Percentiles rank a stretch among this genome's conserved stretches.
Evolutionary conservation across 2,797 vertebrate genomes (phyloP).

Genomic region (Rousettus madagascariensis): DNA sequence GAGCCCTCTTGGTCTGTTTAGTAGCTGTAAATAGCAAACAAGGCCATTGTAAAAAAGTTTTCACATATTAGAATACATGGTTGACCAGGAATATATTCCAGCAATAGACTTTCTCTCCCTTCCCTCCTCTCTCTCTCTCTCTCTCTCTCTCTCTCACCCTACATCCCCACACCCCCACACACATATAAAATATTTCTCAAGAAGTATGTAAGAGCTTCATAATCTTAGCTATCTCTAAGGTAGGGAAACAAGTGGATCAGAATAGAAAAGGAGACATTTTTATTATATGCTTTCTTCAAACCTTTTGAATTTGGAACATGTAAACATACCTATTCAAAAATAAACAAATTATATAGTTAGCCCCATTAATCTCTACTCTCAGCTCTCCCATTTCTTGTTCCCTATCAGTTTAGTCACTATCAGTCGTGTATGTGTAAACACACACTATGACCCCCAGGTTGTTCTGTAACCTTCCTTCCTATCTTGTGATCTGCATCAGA

Average conservation of each 20-base stretch:
- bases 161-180: background rate
- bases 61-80: background rate
- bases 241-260: background rate
- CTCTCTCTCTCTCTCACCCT: too few species aligned
- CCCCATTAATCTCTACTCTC: background rate
- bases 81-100: background rate
- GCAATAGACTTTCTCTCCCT: background rate
- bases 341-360: background rate
- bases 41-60: background rate
- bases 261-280: background rate
- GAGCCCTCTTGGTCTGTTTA: background rate
- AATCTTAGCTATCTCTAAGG: background rate
- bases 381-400: background rate
- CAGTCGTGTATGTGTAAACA: background rate
- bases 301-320: background rate
- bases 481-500: background rate
- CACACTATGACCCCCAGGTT: background rate
- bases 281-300: background rate
- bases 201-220: background rate
- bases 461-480: background rate
- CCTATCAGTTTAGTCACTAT: background rate
- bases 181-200: background rate
- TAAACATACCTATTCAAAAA: slow-evolving; percentile 1
- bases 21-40: background rate
- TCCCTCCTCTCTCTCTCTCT: too few species aligned